phyloP scores from a whole-genome alignment of 2,113 vertebrate species.

The Antechinus flavipes region DNA sequence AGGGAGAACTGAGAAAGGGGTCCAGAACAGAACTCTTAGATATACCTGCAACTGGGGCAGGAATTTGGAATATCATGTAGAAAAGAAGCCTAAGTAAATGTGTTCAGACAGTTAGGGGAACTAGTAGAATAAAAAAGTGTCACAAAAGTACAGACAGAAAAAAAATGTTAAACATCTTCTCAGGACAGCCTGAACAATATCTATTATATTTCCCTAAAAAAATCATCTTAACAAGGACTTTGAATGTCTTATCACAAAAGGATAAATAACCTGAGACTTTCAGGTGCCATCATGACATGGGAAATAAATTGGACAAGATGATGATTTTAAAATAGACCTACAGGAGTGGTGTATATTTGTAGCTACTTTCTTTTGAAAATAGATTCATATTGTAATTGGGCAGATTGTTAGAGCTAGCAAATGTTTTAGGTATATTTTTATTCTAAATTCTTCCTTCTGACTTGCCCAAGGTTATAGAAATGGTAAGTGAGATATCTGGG shows the following conservation, averaged over 20 bases:
- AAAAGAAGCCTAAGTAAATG: not conserved
- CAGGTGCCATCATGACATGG: not conserved
- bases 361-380: not conserved
- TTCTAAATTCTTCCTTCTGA: not conserved
- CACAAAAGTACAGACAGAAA: not conserved
- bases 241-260: not conserved
- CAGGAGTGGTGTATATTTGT: too few species aligned
- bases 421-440: not conserved
- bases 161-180: not conserved
- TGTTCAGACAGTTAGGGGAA: not conserved
- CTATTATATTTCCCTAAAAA: not conserved
- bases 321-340: not conserved
- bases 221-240: not conserved
- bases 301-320: not conserved
- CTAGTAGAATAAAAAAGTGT: not conserved
- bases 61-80: not conserved
- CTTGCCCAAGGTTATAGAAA: not conserved
- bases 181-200: not conserved
- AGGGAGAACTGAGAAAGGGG: not conserved
- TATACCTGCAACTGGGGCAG: not conserved
- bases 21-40: not conserved
- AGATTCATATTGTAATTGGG: not conserved
- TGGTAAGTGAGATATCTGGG: not conserved
- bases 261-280: not conserved
- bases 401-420: not conserved